Base-by-base conservation (phyloP, 1,140 invertebrate species). In the Pseudobourletiella spinata region DNA sequence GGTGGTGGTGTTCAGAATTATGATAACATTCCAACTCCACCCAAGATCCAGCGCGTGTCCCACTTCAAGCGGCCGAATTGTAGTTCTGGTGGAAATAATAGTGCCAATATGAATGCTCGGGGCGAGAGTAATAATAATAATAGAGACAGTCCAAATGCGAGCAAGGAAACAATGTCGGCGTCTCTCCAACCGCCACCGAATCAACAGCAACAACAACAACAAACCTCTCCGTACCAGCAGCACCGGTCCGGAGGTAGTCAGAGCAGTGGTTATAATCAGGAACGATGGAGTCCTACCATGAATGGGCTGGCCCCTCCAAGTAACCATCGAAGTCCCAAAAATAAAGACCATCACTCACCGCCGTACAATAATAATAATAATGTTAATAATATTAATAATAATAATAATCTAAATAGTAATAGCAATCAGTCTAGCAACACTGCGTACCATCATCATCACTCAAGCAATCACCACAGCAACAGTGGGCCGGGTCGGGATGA, bases 31-130 rank as follows among this genome's bases (percentile, higher is more conserved):
- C 35, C 57, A 20, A 63, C 64, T 59, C 66, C 66, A 22, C n/a
- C 82, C 26, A 92, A 92, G 78, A 85, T 84, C 73, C 84, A 83
- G 72, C 82, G 89, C 67, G 88, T 91, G 72, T 89, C 88, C 30
- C 88, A 89, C 74, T 88, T 84, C 71, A 68, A 66, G 39, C 63
- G 57, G 28, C 67, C 64, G 8, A 59, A 59, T 48, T 65, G 57
- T 30, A 57, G 44, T 28, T 52, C 42, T 55, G 44, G 39, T 3
- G 25, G 4, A 46, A 50, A 29, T 35, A 61, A 24, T 20, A 39
- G 32, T 42, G 24, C 44, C 54, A 22, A 1, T 26, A 11, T 11
- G 8, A 39, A 39, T 39, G 32, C n/a, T n/a, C 32, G 32, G n/a
- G 32, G 8, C 8, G 32, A 39, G 8, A 39, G 32, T 39, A n/a